Percentiles rank a stretch among this genome's conserved stretches.
Evolutionary conservation across 2,113 vertebrate genomes (phyloP).

Genomic region (Cyanocitta stelleri): DNA sequence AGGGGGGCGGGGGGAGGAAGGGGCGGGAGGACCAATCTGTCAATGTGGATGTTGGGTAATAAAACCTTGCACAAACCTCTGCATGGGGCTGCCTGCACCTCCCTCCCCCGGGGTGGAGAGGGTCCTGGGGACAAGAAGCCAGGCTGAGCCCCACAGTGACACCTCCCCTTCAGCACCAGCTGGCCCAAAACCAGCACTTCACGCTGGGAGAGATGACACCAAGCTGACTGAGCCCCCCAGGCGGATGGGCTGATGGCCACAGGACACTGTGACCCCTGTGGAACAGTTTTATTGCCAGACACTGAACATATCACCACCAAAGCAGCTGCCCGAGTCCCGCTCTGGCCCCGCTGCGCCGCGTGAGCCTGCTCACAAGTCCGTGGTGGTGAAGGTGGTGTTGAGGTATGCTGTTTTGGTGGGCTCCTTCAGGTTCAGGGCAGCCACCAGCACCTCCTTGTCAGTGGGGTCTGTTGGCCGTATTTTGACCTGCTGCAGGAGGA

Average conservation of each 20-base stretch:
- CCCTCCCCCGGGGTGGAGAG: not conserved
- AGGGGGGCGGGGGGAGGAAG: not conserved
- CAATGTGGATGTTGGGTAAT: conserved; percentile 63
- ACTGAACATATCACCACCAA: not conserved
- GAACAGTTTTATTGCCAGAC: conserved; percentile 26
- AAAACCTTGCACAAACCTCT: conserved; percentile 57
- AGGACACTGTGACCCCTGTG: accelerated
- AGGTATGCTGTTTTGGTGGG: not conserved
- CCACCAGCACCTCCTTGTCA: conserved; percentile 64
- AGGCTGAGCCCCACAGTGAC: not conserved
- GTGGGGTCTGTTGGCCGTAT: not conserved
- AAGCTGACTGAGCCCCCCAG: not conserved
- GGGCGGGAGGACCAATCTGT: conserved; percentile 28
- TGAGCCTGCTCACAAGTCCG: conserved; percentile 74
- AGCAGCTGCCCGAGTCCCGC: not conserved
- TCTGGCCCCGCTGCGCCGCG: accelerated
- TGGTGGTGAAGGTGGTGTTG: conserved; percentile 76
- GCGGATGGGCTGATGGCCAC: not conserved
- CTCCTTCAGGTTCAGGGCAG: conserved; percentile 60
- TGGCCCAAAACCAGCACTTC: not conserved
- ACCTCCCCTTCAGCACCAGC: not conserved
- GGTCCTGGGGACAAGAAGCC: not conserved
- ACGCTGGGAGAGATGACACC: not conserved
- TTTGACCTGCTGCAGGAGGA: not conserved
- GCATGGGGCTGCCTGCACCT: not conserved